Evolutionary conservation across 2,888 invertebrate species (phyloP), one percentile per base, ranked within the genome.

Genomic region (Pachydiplax longipennis): DNA sequence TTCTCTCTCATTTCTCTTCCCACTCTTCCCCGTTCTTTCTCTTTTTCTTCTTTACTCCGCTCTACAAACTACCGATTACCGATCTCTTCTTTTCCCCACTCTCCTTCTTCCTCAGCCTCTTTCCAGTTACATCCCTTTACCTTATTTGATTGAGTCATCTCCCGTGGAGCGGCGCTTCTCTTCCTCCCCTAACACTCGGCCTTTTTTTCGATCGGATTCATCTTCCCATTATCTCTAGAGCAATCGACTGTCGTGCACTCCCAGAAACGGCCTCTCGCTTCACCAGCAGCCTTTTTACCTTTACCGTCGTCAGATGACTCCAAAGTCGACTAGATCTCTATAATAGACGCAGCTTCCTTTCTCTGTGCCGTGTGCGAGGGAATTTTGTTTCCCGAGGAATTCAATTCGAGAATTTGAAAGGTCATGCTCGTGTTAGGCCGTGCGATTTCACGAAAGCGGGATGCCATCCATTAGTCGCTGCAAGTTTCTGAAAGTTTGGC

Each of bases 101-200:
- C 81, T 22, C 22, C 22, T 81, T 37, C 81, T 12, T 81, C 13
- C 37, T 4, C 81, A 40, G 2, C 83, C 53, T 35, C 44, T 61
- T 37, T 61, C 87, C 37, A 87, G 58, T 87, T 37, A 58, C 83
- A 83, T 83, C 58, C 58, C 82, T 58, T 83, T 83, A 61, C 58
- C 58, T 87, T 65, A 87, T 87, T 87, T 37, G 87, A 87, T 87
- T 87, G 87, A 87, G 40, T 61, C 65, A 40, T 87, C 87, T 61
- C 37, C 35, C 87, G 83, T 53, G 1, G 31, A 12, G 83, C 35
- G 44, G 44, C 44, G 44, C 44, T 10, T 44, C 10, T 44, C 44
- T 37, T 37, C 5, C 37, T 37, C 37, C 44, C 44, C 44, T 44
- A 44, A 44, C 44, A 8, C 44, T 18, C 31, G 31, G 25, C n/a